Percentiles rank a stretch among this genome's conserved stretches.
phyloP scores from a whole-genome alignment of 2,113 vertebrate species.

The Gadus chalcogrammus region DNA sequence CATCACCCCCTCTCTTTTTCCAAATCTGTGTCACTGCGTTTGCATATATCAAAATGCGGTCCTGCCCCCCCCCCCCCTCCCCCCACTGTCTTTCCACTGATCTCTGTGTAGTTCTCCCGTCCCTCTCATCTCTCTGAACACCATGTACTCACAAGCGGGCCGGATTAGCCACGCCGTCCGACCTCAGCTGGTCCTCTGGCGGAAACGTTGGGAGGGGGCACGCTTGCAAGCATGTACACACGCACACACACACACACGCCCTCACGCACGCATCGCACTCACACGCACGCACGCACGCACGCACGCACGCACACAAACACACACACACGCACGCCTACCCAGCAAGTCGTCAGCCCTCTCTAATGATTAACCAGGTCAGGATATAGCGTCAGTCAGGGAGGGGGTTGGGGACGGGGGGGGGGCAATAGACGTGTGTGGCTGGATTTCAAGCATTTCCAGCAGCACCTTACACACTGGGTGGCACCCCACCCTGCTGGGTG shows the following conservation, averaged over 20 bases:
- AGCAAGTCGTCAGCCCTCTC: conserved; percentile 4
- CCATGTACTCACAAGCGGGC: conserved; percentile 54
- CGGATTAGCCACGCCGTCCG: conserved; percentile 48
- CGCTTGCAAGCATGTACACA: conserved; percentile 7
- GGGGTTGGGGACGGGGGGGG: background rate
- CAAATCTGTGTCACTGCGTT: conserved; percentile 88
- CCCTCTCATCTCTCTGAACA: conserved; percentile 64
- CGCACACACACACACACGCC: conserved; percentile 19
- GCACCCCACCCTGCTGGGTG: conserved; percentile 40
- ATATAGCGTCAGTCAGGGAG: conserved; percentile 37
- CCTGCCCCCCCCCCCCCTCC: conserved; percentile 48
- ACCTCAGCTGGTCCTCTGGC: conserved; percentile 59
- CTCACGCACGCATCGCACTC: background rate
- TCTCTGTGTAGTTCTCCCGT: conserved; percentile 30
- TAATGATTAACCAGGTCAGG: conserved; percentile 54
- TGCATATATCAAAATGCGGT: conserved; percentile 96
- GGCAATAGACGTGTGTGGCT: conserved; percentile 32
- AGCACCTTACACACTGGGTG: conserved; percentile 41
- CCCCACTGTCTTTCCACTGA: background rate
- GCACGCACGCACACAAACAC: background rate
- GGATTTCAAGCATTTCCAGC: conserved; percentile 37
- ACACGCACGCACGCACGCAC: conserved; percentile 33
- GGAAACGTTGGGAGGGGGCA: conserved; percentile 44
- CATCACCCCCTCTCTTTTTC: conserved; percentile 47
- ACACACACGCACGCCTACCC: conserved; percentile 30